Conservation (phyloP, 2,888 invertebrate genomes). For the Alsophila aescularia region DNA sequence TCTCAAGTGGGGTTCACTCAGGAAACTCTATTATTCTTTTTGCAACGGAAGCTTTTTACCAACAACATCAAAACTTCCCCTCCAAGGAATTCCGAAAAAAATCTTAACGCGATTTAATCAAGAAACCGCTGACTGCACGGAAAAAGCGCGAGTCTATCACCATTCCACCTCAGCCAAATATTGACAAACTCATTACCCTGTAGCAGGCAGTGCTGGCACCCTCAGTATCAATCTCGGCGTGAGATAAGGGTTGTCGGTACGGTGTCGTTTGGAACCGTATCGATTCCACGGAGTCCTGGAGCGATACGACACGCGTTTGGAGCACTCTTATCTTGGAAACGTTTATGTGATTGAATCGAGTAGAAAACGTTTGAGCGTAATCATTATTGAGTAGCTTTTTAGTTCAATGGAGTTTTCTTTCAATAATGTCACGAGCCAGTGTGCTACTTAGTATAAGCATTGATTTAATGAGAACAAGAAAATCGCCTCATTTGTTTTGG, state of each 20-base stretch:
- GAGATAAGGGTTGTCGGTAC: conserved; percentile 27
- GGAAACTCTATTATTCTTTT: not conserved
- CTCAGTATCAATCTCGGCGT: conserved; percentile 26
- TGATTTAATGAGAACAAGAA: no score
- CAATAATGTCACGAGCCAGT: not conserved
- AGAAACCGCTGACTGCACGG: conserved; percentile 21
- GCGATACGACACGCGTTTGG: conserved; percentile 27
- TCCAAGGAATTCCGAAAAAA: conserved; percentile 9
- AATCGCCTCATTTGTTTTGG: no score
- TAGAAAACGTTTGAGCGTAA: conserved; percentile 3
- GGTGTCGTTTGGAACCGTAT: conserved; percentile 26
- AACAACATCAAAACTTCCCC: conserved; percentile 16
- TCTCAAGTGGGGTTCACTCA: no score
- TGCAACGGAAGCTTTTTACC: not conserved
- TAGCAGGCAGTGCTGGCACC: conserved; percentile 24
- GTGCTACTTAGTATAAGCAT: no score
- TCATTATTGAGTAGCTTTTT: not conserved
- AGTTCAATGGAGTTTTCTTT: not conserved
- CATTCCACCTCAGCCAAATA: conserved; percentile 27
- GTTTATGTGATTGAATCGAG: conserved; percentile 24
- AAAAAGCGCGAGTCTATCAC: conserved; percentile 24
- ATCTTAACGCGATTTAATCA: conserved; percentile 19
- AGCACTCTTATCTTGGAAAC: conserved; percentile 27
- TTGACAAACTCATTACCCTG: conserved; percentile 30
- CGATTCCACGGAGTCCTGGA: conserved; percentile 16